Base-by-base conservation (phyloP, 2,797 vertebrate genomes). In the Crypturellus tataupa region DNA sequence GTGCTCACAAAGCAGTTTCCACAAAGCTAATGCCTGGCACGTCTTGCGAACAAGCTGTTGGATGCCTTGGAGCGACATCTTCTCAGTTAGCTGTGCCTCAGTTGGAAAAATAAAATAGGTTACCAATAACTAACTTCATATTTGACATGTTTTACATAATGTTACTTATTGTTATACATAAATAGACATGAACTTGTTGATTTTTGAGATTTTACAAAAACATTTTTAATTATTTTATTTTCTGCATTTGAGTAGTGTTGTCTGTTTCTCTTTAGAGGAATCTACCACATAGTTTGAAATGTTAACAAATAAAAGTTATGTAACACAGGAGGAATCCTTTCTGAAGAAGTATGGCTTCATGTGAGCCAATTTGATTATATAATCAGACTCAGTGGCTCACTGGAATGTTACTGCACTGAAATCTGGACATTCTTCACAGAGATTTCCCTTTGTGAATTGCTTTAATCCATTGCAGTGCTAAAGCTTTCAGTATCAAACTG, bases 1-100 rank as follows among this genome's bases (percentile, higher is more conserved):
- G 95, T 99, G 99, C 87, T 99, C 99, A 94, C 99, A 99, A 10
- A 99, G 98, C 70, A 99, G 98, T 40, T 99, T 99, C 99, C 99
- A 99, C 24, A 99, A 98, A 59, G 99, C 98, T 96, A 99, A 85
- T 14, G 99, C 99, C 91, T 99, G 99, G 95, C 98, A 99, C 35
- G 99, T 99, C 96, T 99, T 99, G 92, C 98, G 98, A 87, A 99
- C 98, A 75, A 99, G 95, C 82, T 99, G 98, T 97, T 99, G 99
- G 85, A 99, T 98, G 29, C 98, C 98, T 97, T 99, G 99, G 95
- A 99, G 98, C 20, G 99, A 99, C 9, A 97, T 97, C 94, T 99
- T 99, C 97, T 99, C 99, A 65, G 98, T 98, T 62, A 98, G 97
- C 90, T 99, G 99, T 82, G 99, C 99, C 94, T 99, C 99, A 84